phyloP scores from a whole-genome alignment of 2,888 invertebrate genomes.

The Eutolmus rufibarbis region DNA sequence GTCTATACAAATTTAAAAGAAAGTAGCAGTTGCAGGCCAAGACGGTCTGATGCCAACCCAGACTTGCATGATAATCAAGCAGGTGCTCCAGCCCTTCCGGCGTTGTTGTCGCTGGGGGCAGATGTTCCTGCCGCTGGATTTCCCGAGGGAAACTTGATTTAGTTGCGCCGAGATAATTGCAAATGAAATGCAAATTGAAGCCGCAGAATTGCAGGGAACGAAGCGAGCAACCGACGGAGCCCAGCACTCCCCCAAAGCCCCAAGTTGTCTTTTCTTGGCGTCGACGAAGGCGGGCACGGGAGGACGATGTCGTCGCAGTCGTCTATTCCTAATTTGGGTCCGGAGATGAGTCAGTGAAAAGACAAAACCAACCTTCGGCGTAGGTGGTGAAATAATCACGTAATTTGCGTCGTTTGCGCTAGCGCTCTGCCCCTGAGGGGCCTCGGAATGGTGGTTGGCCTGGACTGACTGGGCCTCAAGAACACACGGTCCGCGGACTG shows the following conservation, averaged over 20 bases:
- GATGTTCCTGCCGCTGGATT: neutral
- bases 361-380: neutral
- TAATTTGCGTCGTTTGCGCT: neutral
- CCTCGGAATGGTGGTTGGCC: neutral
- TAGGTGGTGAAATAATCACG: neutral
- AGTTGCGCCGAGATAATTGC: neutral
- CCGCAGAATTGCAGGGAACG: neutral
- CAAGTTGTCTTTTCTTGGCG: neutral
- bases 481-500: neutral
- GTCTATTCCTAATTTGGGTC: neutral
- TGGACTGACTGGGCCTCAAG: neutral
- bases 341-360: conserved; percentile 2
- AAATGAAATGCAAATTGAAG: neutral
- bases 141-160: neutral
- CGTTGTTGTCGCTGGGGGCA: neutral
- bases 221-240: neutral
- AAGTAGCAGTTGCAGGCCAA: neutral
- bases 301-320: neutral
- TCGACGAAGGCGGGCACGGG: neutral
- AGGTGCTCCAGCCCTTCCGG: neutral
- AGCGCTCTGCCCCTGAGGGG: neutral
- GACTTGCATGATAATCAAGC: neutral
- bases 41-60: neutral
- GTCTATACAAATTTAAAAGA: neutral
- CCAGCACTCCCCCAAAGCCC: neutral